Conservation (phyloP, 2,113 vertebrate species). For the Bubo blakistoni region DNA sequence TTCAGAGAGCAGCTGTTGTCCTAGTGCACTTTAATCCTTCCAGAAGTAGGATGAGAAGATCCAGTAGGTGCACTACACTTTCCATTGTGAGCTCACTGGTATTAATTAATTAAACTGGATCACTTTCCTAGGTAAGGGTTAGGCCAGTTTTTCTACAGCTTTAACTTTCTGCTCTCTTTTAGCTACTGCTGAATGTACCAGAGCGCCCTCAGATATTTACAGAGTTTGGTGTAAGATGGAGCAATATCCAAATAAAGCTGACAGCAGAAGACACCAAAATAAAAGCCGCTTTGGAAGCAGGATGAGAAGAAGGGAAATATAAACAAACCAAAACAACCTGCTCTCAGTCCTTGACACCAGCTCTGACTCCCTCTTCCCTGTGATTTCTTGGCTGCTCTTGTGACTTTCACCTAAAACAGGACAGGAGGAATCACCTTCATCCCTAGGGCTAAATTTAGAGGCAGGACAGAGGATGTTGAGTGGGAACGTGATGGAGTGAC, state of each 20-base stretch:
- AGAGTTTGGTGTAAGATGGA: background rate
- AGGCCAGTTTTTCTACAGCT: background rate
- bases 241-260: background rate
- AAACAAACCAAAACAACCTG: background rate
- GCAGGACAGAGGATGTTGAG: accelerated
- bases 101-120: background rate
- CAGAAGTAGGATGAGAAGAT: slow-evolving; percentile 12
- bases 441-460: background rate
- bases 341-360: background rate
- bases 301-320: background rate
- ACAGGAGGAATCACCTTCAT: background rate
- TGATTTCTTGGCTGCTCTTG: background rate
- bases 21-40: background rate
- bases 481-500: background rate
- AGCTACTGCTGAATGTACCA: background rate
- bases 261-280: background rate
- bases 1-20: slow-evolving; percentile 40
- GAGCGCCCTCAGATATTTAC: background rate
- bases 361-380: background rate
- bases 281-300: background rate
- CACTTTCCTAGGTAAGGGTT: background rate
- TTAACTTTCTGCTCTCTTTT: background rate
- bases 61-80: background rate
- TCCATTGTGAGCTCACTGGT: background rate
- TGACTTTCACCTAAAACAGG: background rate